A percentile compares a stretch with the other conserved stretches of the same genome.
These are phyloP conservation scores for Oligia strigilis DNA, from an alignment of 2,888 invertebrate species.

Conservation along the genomic window DNA sequence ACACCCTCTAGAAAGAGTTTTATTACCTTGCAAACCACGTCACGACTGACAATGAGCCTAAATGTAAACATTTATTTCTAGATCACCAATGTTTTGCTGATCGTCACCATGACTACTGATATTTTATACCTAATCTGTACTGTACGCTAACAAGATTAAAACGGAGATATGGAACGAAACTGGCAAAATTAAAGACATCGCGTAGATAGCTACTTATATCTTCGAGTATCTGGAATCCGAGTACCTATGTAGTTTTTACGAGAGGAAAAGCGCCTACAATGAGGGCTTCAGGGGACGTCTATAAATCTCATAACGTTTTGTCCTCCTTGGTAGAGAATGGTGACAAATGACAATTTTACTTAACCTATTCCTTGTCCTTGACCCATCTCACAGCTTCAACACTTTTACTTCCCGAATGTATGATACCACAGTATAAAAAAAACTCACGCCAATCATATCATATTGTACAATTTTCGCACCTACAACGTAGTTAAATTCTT, in stretches of 20 bases:
- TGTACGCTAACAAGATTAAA: constrained; percentile 16
- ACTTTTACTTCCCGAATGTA: background rate
- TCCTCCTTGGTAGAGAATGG: background rate
- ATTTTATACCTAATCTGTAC: constrained; percentile 25
- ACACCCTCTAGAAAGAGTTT: background rate
- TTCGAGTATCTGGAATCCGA: constrained; percentile 1
- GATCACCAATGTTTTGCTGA: constrained; percentile 27
- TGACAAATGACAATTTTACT: background rate
- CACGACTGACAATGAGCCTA: background rate
- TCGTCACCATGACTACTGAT: constrained; percentile 23
- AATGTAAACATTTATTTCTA: constrained; percentile 28
- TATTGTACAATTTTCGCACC: background rate
- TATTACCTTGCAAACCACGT: background rate
- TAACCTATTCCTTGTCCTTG: background rate
- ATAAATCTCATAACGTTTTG: background rate
- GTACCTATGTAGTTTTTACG: background rate
- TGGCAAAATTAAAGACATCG: constrained; percentile 1
- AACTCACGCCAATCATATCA: no score
- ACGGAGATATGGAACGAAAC: background rate
- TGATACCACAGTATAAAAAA: background rate
- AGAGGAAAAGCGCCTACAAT: background rate
- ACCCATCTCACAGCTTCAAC: background rate
- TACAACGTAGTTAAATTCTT: background rate
- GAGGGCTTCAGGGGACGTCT: background rate
- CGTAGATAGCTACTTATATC: background rate